Base-by-base conservation (phyloP, 2,113 vertebrate genomes). In the Sisor rabdophorus region DNA sequence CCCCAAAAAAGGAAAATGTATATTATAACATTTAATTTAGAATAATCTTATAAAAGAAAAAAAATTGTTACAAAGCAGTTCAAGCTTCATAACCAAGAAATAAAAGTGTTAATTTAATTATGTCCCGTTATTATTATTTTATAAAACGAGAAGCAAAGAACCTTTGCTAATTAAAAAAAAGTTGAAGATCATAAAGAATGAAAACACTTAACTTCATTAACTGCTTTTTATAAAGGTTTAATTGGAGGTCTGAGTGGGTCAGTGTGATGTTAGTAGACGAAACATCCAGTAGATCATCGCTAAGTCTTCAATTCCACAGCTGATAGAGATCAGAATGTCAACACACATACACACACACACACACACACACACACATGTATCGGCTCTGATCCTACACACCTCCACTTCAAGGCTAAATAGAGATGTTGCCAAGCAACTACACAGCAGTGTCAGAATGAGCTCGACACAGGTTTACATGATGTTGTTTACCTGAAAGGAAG, bases 391-490 rank as follows among this genome's bases (percentile, higher is more conserved):
- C 76, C 48, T 55, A 75, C 73, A 83, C 81, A 82, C 79, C 78
- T 76, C 80, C 78, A 83, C 74, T 61, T 55, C 58, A 55, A 73
- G 48, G 72, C 78, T 82, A 78, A 80, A 80, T 82, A 72, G 80
- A 84, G 80, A 84, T 82, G 83, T 82, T 84, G 75, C 83, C 83
- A 78, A 78, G 83, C 80, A 84, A 84, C 83, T 67, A 61, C 59
- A 82, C 76, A 71, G 67, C 67, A 75, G 77, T 78, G 65, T 47
- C 76, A 71, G 67, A 74, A 76, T 69, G 60, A 30, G 63, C 36
- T 47, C 47, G 67, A 58, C 22, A 32, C 60, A 73, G 30, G 76
- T 75, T 79, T 79, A 76, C 73, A 70, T 78, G 56, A 73, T 75
- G 71, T 70, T 58, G 54, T 70, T 74, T 58, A 81, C 73, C 71